Evolutionary conservation across 2,888 invertebrate species (phyloP), one percentile per base, ranked within the genome.

Genomic region (Diplolepis rosae): DNA sequence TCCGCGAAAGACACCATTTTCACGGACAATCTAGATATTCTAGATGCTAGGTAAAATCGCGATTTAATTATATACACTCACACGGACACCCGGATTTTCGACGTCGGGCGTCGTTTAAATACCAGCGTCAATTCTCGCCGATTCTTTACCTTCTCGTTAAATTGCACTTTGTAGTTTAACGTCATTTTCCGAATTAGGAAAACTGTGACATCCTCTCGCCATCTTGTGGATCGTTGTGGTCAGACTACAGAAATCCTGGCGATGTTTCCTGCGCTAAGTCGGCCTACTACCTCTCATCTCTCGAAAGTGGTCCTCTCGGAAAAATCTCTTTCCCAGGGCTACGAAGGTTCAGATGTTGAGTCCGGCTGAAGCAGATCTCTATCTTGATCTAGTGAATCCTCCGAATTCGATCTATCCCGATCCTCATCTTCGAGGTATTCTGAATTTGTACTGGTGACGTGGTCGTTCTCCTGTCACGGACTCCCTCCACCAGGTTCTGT

Each of bases 311-410:
- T n/a, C 28, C 28, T 54, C 28, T 18, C 28, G 27, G 61, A 56
- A 75, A 73, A 52, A 39, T 45, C 45, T 68, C 74, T 48, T 48
- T 15, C 22, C 22, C 22, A 48, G 77, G 73, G 88, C 88, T 88
- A 88, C 88, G 88, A 87, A 66, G 88, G 87, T 75, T 86, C 87
- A 71, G 88, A 88, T 68, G 88, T 88, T 70, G 88, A 88, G 80
- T 88, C 88, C 70, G 88, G 88, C 77, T 85, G 82, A 76, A 82
- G 74, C 51, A n/a, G n/a, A n/a, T 79, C 82, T 52, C 79, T 74
- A 65, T 83, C 82, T 70, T 82, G 79, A 70, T 80, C 80, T 66
- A 75, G 75, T 72, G 75, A 77, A 69, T 73, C 74, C 39, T 71
- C 72, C 30, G 69, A 50, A 69, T 72, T 73, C 66, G 66, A 52